Conservation (phyloP, 2,888 invertebrate genomes). For the Ypsolopha scabrella region DNA sequence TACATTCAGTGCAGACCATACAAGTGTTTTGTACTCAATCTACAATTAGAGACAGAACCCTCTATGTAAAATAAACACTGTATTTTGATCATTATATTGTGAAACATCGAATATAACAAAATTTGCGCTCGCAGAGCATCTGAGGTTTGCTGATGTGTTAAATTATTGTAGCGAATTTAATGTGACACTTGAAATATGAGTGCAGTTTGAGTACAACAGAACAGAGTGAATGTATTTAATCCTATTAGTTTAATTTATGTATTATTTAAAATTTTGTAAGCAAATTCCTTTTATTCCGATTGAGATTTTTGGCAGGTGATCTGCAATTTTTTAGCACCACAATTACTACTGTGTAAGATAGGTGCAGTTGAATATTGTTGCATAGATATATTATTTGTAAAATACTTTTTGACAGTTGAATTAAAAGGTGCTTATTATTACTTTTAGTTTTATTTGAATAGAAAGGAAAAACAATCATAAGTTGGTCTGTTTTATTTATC, state of each 20-base stretch:
- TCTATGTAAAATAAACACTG: not conserved
- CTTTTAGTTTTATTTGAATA: conserved; percentile 4
- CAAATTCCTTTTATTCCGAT: conserved; percentile 38
- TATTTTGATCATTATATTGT: conserved; percentile 10
- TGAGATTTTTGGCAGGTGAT: conserved; percentile 29
- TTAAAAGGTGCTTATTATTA: conserved; percentile 63
- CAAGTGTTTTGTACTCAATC: not conserved
- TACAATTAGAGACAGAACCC: not conserved
- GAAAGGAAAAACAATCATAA: too few species aligned
- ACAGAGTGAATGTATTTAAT: conserved; percentile 61
- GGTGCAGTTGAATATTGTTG: conserved; percentile 39
- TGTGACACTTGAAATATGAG: conserved; percentile 35
- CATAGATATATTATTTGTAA: conserved; percentile 49
- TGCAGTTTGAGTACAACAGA: conserved; percentile 43
- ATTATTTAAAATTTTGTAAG: conserved; percentile 28
- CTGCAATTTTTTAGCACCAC: conserved; percentile 37
- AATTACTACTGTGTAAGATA: conserved; percentile 34
- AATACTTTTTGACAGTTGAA: conserved; percentile 59
- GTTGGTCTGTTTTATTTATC: too few species aligned
- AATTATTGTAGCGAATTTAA: conserved; percentile 37
- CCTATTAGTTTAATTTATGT: conserved; percentile 28
- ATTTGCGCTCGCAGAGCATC: conserved; percentile 8
- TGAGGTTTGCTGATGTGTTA: conserved; percentile 16
- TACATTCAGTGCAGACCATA: not conserved
- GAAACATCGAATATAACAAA: conserved; percentile 18